Evolutionary conservation across 2,113 vertebrate genomes (phyloP).

Genomic region (Madoqua kirkii): DNA sequence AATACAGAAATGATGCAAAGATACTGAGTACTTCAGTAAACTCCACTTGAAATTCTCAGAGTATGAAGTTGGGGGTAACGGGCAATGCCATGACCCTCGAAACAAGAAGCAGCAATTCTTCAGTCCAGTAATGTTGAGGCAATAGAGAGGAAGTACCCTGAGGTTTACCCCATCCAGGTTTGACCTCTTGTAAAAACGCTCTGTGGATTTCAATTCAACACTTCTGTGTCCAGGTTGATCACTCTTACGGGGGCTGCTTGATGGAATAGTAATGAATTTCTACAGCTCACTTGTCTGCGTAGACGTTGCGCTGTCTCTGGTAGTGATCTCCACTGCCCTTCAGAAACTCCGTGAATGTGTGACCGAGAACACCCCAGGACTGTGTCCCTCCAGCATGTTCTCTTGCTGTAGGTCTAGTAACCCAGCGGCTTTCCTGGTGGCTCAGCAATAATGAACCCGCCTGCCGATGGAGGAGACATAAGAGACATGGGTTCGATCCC

Average conservation of each 20-base stretch:
- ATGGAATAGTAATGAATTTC: background rate
- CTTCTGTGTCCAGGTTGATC: background rate
- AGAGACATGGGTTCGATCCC: background rate
- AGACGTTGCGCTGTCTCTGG: background rate
- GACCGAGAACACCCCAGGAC: background rate
- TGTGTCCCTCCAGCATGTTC: background rate
- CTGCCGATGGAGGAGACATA: background rate
- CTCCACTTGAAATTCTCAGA: conserved; percentile 85
- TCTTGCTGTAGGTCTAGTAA: background rate
- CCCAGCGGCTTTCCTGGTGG: background rate
- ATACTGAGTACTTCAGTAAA: conserved; percentile 84
- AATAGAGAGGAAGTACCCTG: conserved; percentile 92
- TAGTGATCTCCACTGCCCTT: background rate
- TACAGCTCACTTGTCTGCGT: background rate
- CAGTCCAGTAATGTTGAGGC: conserved; percentile 89
- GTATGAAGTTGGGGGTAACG: conserved; percentile 78
- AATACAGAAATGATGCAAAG: conserved; percentile 84
- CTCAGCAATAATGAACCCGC: background rate
- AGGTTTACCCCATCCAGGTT: conserved; percentile 98
- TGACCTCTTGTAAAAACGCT: conserved; percentile 85
- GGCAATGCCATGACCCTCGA: conserved; percentile 86
- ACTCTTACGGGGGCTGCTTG: background rate
- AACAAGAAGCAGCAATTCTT: conserved; percentile 83
- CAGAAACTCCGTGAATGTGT: background rate
- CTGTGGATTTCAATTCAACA: conserved; percentile 45